phyloP scores from a whole-genome alignment of 2,888 invertebrate species.

The Chelonus formosanus region DNA sequence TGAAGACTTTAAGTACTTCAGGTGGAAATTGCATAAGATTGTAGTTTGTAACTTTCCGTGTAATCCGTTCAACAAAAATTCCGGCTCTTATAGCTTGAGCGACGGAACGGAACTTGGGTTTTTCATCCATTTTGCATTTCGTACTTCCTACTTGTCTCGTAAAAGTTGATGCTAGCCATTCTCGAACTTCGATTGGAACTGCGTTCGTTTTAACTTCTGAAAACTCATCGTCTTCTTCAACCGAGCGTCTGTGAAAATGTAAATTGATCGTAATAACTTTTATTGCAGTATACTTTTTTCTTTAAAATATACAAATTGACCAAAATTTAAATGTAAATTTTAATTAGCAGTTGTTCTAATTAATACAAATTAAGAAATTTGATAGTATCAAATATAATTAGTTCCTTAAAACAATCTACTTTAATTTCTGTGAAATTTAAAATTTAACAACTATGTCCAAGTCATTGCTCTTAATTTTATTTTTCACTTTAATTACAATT shows the following conservation, averaged over 20 bases:
- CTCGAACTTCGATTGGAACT: constrained; percentile 94
- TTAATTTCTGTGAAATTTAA: too few species aligned
- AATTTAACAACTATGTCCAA: too few species aligned
- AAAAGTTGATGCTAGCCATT: constrained; percentile 96
- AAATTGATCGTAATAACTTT: too few species aligned
- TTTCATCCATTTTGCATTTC: constrained; percentile 79
- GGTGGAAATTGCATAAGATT: constrained; percentile 88
- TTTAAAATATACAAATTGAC: too few species aligned
- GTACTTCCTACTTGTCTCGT: constrained; percentile 87
- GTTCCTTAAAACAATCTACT: too few species aligned
- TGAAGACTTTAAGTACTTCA: constrained; percentile 84
- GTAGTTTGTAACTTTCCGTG: constrained; percentile 80
- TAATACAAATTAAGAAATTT: too few species aligned
- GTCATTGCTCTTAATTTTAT: too few species aligned
- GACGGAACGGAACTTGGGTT: constrained; percentile 91
- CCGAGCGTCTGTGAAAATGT: constrained; percentile 72
- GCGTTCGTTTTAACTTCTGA: constrained; percentile 97
- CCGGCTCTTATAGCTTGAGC: constrained; percentile 96
- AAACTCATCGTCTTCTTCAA: constrained; percentile 93
- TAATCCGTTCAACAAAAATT: constrained; percentile 95
- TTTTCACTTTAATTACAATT: too few species aligned
- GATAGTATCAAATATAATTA: too few species aligned
- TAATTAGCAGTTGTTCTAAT: too few species aligned
- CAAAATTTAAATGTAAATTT: too few species aligned
- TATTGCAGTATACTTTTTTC: too few species aligned